Percentiles rank a stretch among this genome's conserved stretches.
Evolutionary conservation across 2,888 invertebrate species (phyloP).

Genomic region (Fissipunctia ypsillon): DNA sequence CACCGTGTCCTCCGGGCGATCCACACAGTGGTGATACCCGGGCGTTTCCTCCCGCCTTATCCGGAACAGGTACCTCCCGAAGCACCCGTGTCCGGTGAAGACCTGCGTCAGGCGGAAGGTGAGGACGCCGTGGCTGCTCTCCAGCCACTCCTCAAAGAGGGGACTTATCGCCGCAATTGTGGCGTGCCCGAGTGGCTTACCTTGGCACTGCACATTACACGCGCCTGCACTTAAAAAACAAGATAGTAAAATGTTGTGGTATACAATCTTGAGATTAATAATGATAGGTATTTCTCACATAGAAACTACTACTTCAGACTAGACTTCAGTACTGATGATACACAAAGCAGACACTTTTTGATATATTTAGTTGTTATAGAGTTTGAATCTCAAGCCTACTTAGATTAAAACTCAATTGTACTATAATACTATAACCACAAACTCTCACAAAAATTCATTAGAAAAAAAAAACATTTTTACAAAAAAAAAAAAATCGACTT

Average conservation of each 20-base stretch:
- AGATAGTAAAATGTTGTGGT: conserved; percentile 1
- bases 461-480: too few relatives aligned
- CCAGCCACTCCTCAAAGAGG: too few relatives aligned
- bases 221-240: not conserved
- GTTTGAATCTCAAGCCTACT: not conserved
- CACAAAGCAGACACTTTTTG: not conserved
- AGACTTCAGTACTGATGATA: not conserved
- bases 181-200: conserved; percentile 22
- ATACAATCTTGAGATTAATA: not conserved
- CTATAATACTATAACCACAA: not conserved
- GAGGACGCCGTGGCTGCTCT: too few relatives aligned
- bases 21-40: too few relatives aligned
- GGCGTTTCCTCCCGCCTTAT: too few relatives aligned
- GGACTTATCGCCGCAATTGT: too few relatives aligned
- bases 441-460: not conserved
- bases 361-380: not conserved
- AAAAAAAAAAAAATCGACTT: too few relatives aligned
- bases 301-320: too few relatives aligned
- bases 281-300: not conserved
- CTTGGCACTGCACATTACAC: conserved; percentile 22
- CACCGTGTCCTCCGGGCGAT: too few relatives aligned
- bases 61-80: too few relatives aligned
- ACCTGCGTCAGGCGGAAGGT: too few relatives aligned
- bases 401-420: not conserved
- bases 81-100: too few relatives aligned